Base-by-base conservation (phyloP, 1,140 invertebrate genomes). In the Brachionus plicatilis region DNA sequence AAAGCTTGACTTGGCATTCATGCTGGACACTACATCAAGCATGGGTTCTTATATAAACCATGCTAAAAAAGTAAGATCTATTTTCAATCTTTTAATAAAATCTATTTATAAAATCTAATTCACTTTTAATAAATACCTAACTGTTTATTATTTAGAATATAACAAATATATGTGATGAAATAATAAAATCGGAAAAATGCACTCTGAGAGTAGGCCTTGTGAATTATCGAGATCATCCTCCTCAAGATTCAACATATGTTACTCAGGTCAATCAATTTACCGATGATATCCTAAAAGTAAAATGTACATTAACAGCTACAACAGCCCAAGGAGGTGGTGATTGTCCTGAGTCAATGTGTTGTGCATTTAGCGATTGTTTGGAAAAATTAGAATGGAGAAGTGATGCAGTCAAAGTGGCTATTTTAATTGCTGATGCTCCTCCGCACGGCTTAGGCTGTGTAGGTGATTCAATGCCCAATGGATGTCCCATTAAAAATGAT, bases 361-460 rank as follows among this genome's bases (percentile, higher is more conserved):
- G 60, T 65, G 83, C 14, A 5, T 29, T 84, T 17, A 33, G 33
- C 27, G 83, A 72, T 65, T 24, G 45, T 43, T 33, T 84, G 8
- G 60, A 83, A 50, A 75, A 75, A 11, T 33, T 84, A 17, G 27
- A 56, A 8, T 84, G 83, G 83, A 72, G 83, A 56, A 14, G 14
- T 11, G 43, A 84, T 43, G 83, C 83, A n/a, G 47, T 84, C 7
- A 84, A 84, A 41, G 37, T 75, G 12, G 83, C 47, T 20, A 27
- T 84, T 20, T 56, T 84, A 9, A 84, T 84, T 27, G 70, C 83
- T 45, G 83, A 84, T 56, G 83, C 83, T 27, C 83, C 83, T 14
- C 83, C 83, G 24, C 83, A 84, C 45, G 83, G 83, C 37, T n/a
- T 84, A 53, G 33, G 7, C 14, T 12, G 14, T 14, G n/a, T 20